These are phyloP conservation scores for Spodoptera picta DNA, from an alignment of 2,888 invertebrate genomes.

Conservation along the genomic window DNA sequence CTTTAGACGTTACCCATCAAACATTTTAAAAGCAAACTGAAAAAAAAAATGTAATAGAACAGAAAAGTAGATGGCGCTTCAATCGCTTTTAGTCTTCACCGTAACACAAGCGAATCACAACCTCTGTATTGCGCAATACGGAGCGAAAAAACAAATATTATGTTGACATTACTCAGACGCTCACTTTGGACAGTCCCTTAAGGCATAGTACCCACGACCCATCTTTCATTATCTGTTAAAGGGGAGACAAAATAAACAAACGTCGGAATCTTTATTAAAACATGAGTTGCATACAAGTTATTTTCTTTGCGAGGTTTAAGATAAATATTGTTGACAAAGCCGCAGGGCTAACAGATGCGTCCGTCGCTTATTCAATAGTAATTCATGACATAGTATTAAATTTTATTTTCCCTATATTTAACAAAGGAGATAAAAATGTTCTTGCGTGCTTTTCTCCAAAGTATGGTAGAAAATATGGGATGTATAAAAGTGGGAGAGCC, in stretches of 20 bases:
- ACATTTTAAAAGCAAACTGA: too few relatives aligned
- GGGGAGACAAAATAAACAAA: slow-evolving; percentile 38
- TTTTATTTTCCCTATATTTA: too few relatives aligned
- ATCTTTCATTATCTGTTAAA: slow-evolving; percentile 35
- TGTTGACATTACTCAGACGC: neutral
- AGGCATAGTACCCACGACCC: slow-evolving; percentile 1
- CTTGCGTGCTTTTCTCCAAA: too few relatives aligned
- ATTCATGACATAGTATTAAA: slow-evolving; percentile 51
- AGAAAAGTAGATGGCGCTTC: too few relatives aligned
- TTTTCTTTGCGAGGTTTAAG: slow-evolving; percentile 23
- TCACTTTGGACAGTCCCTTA: slow-evolving; percentile 2
- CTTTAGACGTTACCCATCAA: too few relatives aligned
- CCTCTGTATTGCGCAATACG: neutral
- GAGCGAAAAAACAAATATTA: slow-evolving; percentile 9
- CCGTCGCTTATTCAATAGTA: slow-evolving; percentile 60
- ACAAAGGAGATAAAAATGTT: too few relatives aligned
- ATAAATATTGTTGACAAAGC: slow-evolving; percentile 35
- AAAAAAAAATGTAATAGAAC: too few relatives aligned
- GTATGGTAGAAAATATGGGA: too few relatives aligned
- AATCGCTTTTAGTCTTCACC: too few relatives aligned
- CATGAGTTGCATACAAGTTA: slow-evolving; percentile 36
- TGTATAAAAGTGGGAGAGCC: too few relatives aligned
- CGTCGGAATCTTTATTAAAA: slow-evolving; percentile 28
- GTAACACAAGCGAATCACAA: neutral
- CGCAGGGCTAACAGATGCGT: slow-evolving; percentile 51